Evolutionary conservation across 1,140 invertebrate species (phyloP), one percentile per base, ranked within the genome.

Genomic region (Drosophila kepulauana): DNA sequence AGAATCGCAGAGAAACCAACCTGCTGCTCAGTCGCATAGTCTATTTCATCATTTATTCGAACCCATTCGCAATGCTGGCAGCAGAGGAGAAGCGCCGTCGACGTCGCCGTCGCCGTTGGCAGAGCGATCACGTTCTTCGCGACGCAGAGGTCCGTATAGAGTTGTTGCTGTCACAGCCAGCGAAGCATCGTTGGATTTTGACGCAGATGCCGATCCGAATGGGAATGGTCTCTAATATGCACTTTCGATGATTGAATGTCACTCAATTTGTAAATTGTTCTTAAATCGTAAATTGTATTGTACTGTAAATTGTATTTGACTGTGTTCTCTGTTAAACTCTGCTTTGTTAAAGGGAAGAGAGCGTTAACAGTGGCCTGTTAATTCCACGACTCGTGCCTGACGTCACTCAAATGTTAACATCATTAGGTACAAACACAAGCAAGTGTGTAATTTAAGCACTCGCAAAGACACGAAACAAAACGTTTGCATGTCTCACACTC

Each of bases 341-440:
- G 35, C 35, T 38, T 2, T 8, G 35, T 38, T 38, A 38, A 3
- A 1, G 0, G 5, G 6, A 33, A 10, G 25, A 67, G 51, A 41
- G 61, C 15, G 5, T 41, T 30, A 30, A 46, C 58, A 58, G 49
- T 20, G 46, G 20, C 38, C 46, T 75, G 74, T 77, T 63, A 69
- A 78, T 78, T 74, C 69, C 56, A 5, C 3, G 61, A 59, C 69
- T 64, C 70, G 59, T 78, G 75, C 69, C 43, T 48, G 41, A 64
- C 46, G 78, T 78, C 75, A 74, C 64, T 74, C 54, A 8, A 78
- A 57, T 72, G 58, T 57, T 76, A 72, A 79, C 77, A 46, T 41
- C 56, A 69, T 51, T 11, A 25, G 20, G 20, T 25, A 25, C 20
- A 4, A 25, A 25, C 20, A 35, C 45, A 69, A 48, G 62, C 56